Evolutionary conservation across 1,140 invertebrate species (phyloP).

Genomic region (Meteorus sp.): DNA sequence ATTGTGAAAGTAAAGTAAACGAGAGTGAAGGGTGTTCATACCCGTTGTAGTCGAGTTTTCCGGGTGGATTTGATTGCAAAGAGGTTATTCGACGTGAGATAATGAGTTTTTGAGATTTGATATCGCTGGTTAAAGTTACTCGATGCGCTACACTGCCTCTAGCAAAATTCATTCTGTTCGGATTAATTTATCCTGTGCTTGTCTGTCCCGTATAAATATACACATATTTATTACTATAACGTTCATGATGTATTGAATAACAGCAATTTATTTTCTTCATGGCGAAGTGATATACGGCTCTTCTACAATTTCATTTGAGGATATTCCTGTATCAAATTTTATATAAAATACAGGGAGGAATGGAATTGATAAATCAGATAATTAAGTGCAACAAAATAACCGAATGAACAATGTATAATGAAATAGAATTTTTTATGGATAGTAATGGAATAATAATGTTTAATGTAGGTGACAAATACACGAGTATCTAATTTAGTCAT

Average conservation of each 20-base stretch:
- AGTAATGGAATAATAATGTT: constrained; percentile 1
- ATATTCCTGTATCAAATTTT: no score
- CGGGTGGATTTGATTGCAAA: background rate
- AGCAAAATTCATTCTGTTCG: background rate
- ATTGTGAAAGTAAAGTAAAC: background rate
- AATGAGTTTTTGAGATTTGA: constrained; percentile 16
- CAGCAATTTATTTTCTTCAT: no score
- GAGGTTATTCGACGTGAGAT: constrained; percentile 2
- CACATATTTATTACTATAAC: no score
- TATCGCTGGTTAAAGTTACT: constrained; percentile 9
- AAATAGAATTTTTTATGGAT: background rate
- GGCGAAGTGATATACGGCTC: no score
- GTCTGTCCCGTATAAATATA: no score
- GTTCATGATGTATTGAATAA: no score
- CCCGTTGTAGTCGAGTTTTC: background rate
- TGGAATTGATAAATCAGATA: no score
- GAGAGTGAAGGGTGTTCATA: background rate
- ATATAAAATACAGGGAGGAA: no score
- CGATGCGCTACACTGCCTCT: background rate
- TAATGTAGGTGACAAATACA: background rate
- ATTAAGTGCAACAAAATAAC: no score
- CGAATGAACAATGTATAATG: background rate
- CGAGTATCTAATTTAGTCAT: constrained; percentile 9
- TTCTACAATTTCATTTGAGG: no score
- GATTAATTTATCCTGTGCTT: background rate